Base-by-base conservation (phyloP, 2,797 vertebrate species). In the Notoglanidium macrostoma region DNA sequence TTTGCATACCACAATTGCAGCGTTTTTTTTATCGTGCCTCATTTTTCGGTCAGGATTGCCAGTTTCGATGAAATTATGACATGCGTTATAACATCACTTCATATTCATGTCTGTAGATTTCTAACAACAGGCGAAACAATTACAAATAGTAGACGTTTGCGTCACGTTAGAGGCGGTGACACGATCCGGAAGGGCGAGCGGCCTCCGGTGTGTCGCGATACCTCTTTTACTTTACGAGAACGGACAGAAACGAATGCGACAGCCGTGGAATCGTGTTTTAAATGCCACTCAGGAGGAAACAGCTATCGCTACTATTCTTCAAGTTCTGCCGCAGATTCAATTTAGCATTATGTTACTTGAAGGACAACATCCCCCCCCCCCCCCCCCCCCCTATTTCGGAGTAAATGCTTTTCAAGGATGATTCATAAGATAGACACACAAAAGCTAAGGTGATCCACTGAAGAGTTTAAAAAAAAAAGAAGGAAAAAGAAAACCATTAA, bases 371-470 rank as follows among this genome's bases (percentile, higher is more conserved):
- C 57, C 40, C 4, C 59, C 4, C 8, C 1, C 19, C 2, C 21
- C 23, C 3, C 0, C 5, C 12, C 19, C 55, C 35, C 21, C 29
- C 14, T 0, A 19, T 65, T 82, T 82, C 73, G 72, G n/a, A 32
- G 74, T 59, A 67, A 68, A 86, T 77, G 76, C 74, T 67, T 79
- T 67, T 67, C 29, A 86, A 51, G 44, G 46, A 73, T 61, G 78
- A 74, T 82, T 82, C 29, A 73, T 49, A 35, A 63, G 57, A 87
- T 51, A 51, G 55, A 46, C 35, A 40, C 40, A 72, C 54, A 9
- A 74, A 73, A 32, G 40, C 76, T 21, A n/a, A 80, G 61, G 44
- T 82, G n/a, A 67, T 51, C 61, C 40, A 51, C 40, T 67, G 40
- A 65, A 61, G 80, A 49, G 26, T 65, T n/a, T 40, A 7, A 61